Base-by-base conservation (phyloP, 2,113 vertebrate species). In the Megaceryle maxima region DNA sequence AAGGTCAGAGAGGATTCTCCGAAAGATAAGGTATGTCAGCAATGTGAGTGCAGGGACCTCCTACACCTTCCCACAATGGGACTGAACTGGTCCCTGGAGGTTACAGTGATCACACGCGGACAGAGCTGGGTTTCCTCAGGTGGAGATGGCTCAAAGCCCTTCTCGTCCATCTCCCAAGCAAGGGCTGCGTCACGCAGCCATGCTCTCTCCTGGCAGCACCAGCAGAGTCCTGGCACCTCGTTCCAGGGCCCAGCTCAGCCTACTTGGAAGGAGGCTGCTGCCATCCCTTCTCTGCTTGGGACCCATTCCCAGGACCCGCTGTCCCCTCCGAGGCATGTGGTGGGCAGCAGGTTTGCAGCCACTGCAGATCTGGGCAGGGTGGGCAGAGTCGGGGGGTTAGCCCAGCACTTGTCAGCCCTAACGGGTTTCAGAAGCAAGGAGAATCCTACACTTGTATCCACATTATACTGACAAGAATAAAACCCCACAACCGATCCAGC, bases 141-240 rank as follows among this genome's bases (percentile, higher is more conserved):
- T 26, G 5, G 1, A 9, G 1, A 0, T 0, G 1, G 44, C 79
- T 48, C 6, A 2, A 5, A 6, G 21, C 39, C 5, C 2, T 3
- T 16, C 29, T 2, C 0, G 10, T 4, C 14, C 18, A 2, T 6
- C 29, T 31, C 77, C 69, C 55, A 22, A 2, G 21, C 1, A 0
- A 22, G 53, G 16, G 83, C 28, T 6, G 1, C 0, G 1, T 2
- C 24, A 1, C 1, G 15, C 12, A 18, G 50, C 43, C 67, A 4
- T 5, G 2, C 35, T 37, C 31, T 43, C 51, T 13, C 6, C 63
- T n/a, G 26, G 72, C 50, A 20, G 25, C 63, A 29, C 57, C 25
- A 18, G 29, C 67, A 24, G 31, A 6, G 0, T 39, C 41, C 84
- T 37, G 57, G 68, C 68, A 26, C 25, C 69, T 9, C 3, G 26